These are phyloP conservation scores for Hermaeophaga mercurialis DNA, from an alignment of 2,888 invertebrate genomes.

Conservation along the genomic window DNA sequence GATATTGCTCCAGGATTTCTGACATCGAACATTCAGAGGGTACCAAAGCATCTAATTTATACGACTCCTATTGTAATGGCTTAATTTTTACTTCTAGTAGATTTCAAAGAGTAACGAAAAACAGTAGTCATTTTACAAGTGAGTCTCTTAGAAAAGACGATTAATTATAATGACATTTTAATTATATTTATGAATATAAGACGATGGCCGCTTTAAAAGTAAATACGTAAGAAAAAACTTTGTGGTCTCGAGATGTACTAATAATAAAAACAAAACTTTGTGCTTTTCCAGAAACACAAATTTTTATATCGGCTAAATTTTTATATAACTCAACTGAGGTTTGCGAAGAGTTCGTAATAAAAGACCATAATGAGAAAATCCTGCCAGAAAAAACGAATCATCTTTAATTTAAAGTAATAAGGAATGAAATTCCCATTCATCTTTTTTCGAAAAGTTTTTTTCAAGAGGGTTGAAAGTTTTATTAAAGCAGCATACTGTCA, in stretches of 20 bases:
- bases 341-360: neutral
- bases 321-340: neutral
- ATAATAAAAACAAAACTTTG: no score
- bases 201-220: no score
- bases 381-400: slow-evolving; percentile 14
- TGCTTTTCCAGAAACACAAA: no score
- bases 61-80: no score
- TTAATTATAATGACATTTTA: no score
- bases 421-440: slow-evolving; percentile 32
- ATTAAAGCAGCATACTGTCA: slow-evolving; percentile 26
- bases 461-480: slow-evolving; percentile 23
- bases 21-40: neutral
- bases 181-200: no score
- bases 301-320: neutral
- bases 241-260: no score
- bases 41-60: neutral
- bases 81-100: no score
- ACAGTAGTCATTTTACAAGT: no score
- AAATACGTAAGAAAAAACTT: no score
- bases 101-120: no score
- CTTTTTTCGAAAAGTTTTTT: slow-evolving; percentile 30
- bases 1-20: slow-evolving; percentile 10
- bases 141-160: no score
- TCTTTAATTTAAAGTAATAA: slow-evolving; percentile 33
- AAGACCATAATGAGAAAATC: neutral